Conservation (phyloP, 1,140 invertebrate species). For the Ylistrum balloti region DNA sequence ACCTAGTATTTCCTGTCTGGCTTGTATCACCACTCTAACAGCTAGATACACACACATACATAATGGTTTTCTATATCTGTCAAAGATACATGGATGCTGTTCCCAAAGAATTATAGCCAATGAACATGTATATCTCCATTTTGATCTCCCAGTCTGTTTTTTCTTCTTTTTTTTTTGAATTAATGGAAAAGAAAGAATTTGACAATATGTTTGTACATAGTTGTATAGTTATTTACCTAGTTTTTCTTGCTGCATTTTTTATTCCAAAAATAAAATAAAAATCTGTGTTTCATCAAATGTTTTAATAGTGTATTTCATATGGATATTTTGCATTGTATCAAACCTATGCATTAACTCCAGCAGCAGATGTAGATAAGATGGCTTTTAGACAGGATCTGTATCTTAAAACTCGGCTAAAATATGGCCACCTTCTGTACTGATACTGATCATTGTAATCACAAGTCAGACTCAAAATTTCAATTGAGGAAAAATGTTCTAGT, state of each 20-base stretch:
- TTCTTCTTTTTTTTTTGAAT: conserved; percentile 2
- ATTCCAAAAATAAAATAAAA: conserved; percentile 21
- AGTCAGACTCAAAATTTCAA: no score
- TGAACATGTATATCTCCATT: conserved; percentile 13
- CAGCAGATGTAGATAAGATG: not conserved
- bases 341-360: not conserved
- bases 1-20: not conserved
- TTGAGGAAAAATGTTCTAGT: no score
- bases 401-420: not conserved
- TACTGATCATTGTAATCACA: not conserved
- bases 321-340: conserved; percentile 27
- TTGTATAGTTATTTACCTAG: not conserved
- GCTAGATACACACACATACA: not conserved
- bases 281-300: conserved; percentile 34
- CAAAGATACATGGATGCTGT: conserved; percentile 38
- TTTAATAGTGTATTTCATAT: not conserved
- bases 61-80: conserved; percentile 40
- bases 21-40: not conserved
- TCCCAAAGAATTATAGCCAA: conserved; percentile 2
- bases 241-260: not conserved
- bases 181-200: conserved; percentile 22
- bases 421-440: not conserved
- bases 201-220: not conserved
- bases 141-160: conserved; percentile 1
- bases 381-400: not conserved